These are phyloP conservation scores for Trachelus troglodyta DNA, from an alignment of 2,888 invertebrate genomes.

Conservation along the genomic window DNA sequence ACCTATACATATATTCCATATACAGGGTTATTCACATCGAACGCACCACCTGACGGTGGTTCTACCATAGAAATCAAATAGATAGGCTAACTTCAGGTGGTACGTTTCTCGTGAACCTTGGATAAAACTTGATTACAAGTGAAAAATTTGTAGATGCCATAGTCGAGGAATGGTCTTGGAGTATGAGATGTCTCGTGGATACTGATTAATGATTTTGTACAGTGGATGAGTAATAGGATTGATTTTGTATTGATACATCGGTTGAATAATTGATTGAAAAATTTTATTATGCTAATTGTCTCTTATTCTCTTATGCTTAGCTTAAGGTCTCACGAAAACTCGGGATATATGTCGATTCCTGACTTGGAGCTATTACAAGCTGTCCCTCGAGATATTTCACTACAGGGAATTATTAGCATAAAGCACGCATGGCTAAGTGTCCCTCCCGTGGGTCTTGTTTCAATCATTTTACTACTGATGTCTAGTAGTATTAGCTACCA, in stretches of 20 bases:
- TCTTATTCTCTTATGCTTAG: neutral
- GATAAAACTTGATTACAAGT: too few relatives aligned
- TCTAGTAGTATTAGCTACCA: neutral
- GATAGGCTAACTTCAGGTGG: too few relatives aligned
- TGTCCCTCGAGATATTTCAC: neutral
- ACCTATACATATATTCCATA: too few relatives aligned
- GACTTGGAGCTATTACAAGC: neutral
- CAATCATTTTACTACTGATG: conserved; percentile 23
- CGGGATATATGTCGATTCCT: neutral
- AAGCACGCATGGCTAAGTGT: conserved; percentile 41
- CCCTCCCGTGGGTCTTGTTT: conserved; percentile 22
- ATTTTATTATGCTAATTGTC: neutral
- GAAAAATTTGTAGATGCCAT: neutral
- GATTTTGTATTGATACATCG: neutral
- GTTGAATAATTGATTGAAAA: neutral
- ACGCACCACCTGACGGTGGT: too few relatives aligned
- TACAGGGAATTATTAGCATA: conserved; percentile 36
- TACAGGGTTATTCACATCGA: too few relatives aligned
- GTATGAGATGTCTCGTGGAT: neutral
- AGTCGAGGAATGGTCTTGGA: neutral
- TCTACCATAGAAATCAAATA: too few relatives aligned
- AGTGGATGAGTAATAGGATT: neutral
- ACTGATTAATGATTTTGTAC: neutral
- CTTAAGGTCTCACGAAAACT: neutral
- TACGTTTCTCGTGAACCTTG: too few relatives aligned